Evolutionary conservation across 2,797 vertebrate species (phyloP), one percentile per base, ranked within the genome.

Genomic region (Rachycentron canadum): DNA sequence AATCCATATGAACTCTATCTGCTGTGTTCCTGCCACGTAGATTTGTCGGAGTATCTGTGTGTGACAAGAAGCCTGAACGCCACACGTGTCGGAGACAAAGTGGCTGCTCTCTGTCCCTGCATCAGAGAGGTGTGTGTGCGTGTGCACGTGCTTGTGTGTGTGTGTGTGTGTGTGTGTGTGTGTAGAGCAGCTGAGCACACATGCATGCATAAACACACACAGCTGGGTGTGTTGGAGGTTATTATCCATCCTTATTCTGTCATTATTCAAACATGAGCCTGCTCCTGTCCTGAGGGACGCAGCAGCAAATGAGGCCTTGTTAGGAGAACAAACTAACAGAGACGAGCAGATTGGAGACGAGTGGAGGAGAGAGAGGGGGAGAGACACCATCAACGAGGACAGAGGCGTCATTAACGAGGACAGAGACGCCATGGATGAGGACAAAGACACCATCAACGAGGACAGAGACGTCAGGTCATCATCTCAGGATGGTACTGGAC

Each of bases 241-340:
- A 81, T 81, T 79, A 83, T 77, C 61, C 55, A 19, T 78, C 70
- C 60, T 66, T 45, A 53, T 61, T 74, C 70, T 34, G 58, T 66
- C 71, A 78, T 89, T 88, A 87, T 81, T 88, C 80, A 86, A 85
- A 89, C 83, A 86, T 67, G 79, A 79, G 78, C 11, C 59, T 34
- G 72, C 59, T 65, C 26, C 67, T 16, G 67, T 87, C 86, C 78
- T 25, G 7, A 21, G 82, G 74, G 85, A 84, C 19, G 2, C n/a
- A 19, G 83, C 67, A 57, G 67, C 56, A 86, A 85, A 84, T 21
- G 74, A 86, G 74, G 73, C 30, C 87, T 92, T 78, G 86, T 90
- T 90, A 92, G 69, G 76, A 76, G 57, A 83, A 81, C 77, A 82
- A 78, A 83, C 78, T 28, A 67, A 64, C 58, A 68, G 61, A 49